phyloP scores from a whole-genome alignment of 2,113 vertebrate genomes.

The Oxygymnocypris stewartii region DNA sequence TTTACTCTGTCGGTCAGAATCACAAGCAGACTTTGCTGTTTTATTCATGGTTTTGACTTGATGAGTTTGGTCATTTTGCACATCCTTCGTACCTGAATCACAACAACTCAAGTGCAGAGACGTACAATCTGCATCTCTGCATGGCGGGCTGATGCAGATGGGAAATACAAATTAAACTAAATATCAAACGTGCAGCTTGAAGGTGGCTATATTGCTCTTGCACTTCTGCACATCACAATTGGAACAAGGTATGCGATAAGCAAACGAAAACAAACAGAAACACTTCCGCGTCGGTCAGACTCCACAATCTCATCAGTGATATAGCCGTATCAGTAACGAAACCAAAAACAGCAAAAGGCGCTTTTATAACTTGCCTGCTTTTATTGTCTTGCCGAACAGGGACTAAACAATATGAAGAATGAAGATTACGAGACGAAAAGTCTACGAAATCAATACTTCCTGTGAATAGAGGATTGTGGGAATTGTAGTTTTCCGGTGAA shows the following conservation, averaged over 20 bases:
- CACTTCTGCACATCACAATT: not conserved
- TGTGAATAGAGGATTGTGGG: slow-evolving; percentile 20
- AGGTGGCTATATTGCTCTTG: not conserved
- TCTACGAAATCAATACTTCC: slow-evolving; percentile 27
- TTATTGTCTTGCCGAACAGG: not conserved
- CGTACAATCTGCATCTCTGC: slow-evolving; percentile 19
- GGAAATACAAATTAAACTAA: not conserved
- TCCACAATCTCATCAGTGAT: not conserved
- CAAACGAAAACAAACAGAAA: slow-evolving; percentile 2
- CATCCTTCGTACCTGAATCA: slow-evolving; percentile 3
- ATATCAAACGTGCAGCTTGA: not conserved
- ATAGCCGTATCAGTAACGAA: not conserved
- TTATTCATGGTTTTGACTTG: slow-evolving; percentile 14
- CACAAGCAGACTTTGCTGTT: not conserved
- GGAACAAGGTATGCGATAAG: not conserved
- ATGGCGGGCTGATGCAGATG: not conserved
- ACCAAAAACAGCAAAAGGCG: not conserved
- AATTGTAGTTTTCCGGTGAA: slow-evolving; percentile 29
- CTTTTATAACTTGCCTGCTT: not conserved
- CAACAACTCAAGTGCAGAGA: not conserved
- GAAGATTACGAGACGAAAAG: not conserved
- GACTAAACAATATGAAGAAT: slow-evolving; percentile 1
- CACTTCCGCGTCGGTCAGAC: slow-evolving; percentile 15
- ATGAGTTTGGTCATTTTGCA: not conserved
- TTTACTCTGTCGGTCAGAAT: slow-evolving; percentile 30